Base-by-base conservation (phyloP, 1,140 invertebrate genomes). In the Gonatopus flavifemur region DNA sequence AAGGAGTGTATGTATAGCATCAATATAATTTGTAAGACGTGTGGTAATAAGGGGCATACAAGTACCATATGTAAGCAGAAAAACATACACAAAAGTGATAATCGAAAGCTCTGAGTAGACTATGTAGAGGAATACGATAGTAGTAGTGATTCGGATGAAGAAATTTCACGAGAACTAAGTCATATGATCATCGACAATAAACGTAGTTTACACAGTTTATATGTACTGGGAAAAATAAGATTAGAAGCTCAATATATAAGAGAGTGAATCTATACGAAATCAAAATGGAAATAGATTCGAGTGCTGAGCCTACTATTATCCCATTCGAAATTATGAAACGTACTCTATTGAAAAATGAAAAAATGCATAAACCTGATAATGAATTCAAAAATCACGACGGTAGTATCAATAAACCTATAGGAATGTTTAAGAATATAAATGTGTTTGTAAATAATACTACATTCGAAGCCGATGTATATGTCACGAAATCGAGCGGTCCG, bases 271-370 rank as follows among this genome's bases (percentile, higher is more conserved):
- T 19, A 6, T 10, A 8, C 15, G n/a, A 33, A 15, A 13, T 33
- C 16, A 28, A 19, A 42, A 42, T 42, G 39, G 39, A 42, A 45
- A 45, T 45, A 8, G 42, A 45, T 45, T 33, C 30, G 30, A 32
- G 43, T 20, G 43, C 43, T 3, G 43, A 16, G 13, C 19, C 25
- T 20, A 20, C 43, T 18, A 46, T 46, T 21, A 46, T 46, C 18
- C 43, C 31, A 5, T 21, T 35, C 13, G 22, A 36, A 15, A 35
- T 46, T 25, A n/a, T n/a, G n/a, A 36, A 35, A 46, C 20, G 36
- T n/a, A 35, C 19, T 6, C 24, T 15, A 35, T 46, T 46, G 20
- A n/a, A 15, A 8, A 3, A 22, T 18, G 22, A 20, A 15, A 24
- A 33, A 35, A 35, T 46, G 31, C 12, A 35, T 25, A 32, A 46